Evolutionary conservation across 2,113 vertebrate species (phyloP).

Genomic region (Passer domesticus): DNA sequence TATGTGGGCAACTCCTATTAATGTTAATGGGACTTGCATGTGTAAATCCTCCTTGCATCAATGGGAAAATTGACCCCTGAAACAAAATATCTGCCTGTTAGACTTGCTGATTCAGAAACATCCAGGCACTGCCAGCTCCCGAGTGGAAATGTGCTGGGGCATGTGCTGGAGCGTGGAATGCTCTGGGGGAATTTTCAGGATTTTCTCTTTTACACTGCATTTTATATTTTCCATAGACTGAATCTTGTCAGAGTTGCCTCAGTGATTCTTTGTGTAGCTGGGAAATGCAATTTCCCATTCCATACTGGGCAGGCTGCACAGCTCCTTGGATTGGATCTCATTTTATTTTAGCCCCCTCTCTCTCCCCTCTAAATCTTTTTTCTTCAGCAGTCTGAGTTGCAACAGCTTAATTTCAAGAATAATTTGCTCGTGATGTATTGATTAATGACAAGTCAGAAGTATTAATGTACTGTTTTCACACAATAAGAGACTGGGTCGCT

Average conservation of each 20-base stretch:
- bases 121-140: neutral
- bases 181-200: neutral
- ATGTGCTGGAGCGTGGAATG: neutral
- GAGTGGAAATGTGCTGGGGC: neutral
- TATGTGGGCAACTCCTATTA: slow-evolving; percentile 64
- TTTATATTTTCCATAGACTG: neutral
- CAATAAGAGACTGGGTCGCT: neutral
- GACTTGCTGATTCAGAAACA: slow-evolving; percentile 34
- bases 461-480: neutral
- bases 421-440: neutral
- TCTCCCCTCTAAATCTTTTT: neutral
- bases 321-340: neutral
- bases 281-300: neutral
- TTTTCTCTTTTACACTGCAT: neutral
- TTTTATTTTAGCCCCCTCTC: neutral
- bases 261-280: neutral
- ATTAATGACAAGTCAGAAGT: neutral
- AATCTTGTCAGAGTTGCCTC: neutral
- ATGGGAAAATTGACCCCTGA: slow-evolving; percentile 60
- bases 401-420: neutral
- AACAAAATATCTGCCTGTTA: neutral
- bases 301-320: neutral
- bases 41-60: slow-evolving; percentile 70
- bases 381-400: neutral
- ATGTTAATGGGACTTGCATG: slow-evolving; percentile 68